Evolutionary conservation across 2,888 invertebrate species (phyloP).

Genomic region (Cartodere bifasciata): DNA sequence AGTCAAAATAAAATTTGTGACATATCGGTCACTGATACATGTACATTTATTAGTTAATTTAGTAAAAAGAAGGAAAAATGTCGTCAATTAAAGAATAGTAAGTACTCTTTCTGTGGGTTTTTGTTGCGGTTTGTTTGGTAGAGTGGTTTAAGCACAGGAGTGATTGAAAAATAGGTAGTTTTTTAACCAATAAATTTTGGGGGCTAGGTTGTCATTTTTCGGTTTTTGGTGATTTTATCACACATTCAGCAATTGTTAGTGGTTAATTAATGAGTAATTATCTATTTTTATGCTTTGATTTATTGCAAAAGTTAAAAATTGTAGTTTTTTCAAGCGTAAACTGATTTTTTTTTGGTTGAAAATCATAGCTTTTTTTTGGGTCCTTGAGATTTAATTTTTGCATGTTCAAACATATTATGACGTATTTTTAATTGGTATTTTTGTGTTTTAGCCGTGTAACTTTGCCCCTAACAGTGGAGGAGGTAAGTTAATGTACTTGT

Average conservation of each 20-base stretch:
- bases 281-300: too few relatives aligned
- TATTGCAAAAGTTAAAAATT: too few relatives aligned
- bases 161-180: neutral
- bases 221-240: conserved; percentile 5
- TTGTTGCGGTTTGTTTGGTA: conserved; percentile 3
- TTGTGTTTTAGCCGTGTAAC: conserved; percentile 74
- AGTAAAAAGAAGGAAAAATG: conserved; percentile 34
- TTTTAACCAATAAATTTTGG: neutral
- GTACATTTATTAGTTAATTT: conserved; percentile 27
- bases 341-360: too few relatives aligned
- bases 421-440: conserved; percentile 18
- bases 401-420: too few relatives aligned
- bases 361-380: too few relatives aligned
- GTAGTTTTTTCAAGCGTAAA: too few relatives aligned
- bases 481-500: conserved; percentile 53
- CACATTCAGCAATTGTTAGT: neutral
- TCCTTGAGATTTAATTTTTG: too few relatives aligned
- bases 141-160: conserved; percentile 11
- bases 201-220: conserved; percentile 3
- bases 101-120: conserved; percentile 33
- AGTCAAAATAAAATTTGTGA: conserved; percentile 30
- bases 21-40: conserved; percentile 12
- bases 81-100: conserved; percentile 64
- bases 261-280: neutral
- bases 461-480: conserved; percentile 91